Evolutionary conservation across 2,113 vertebrate genomes (phyloP), one percentile per base, ranked within the genome.

Genomic region (Verasper variegatus): DNA sequence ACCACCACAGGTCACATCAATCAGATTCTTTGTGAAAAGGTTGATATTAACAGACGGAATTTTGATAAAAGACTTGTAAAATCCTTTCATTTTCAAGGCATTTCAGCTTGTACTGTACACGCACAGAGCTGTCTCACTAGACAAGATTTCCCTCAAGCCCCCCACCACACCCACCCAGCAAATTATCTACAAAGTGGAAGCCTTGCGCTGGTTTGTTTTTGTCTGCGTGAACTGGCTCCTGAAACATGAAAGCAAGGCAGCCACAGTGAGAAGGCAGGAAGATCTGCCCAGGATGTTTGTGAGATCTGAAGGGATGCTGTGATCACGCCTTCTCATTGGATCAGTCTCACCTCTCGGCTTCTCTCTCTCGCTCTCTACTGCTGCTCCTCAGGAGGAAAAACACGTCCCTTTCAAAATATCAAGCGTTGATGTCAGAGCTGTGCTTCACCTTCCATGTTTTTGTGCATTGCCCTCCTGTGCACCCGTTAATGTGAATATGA

Each of bases 301-400:
- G 45, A 80, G 74, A 83, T 81, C 78, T 72, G 64, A 86, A 42
- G 57, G 57, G 71, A 82, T 81, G 82, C 85, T 81, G 86, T 79
- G 90, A 86, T 88, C 71, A 49, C 47, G 58, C 42, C 81, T 83
- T 89, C 86, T 91, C 88, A 72, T 90, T 84, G 85, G 80, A 92
- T 91, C 78, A 82, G 78, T 67, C 74, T 82, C 74, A 60, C 74
- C 67, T 74, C 71, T 35, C 15, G 27, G 26, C 26, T 49, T 35
- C 51, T 40, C 55, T 54, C 65, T 75, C 56, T 26, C 56, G 15
- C 64, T 65, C 42, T 11, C 21, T 57, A 2, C 64, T 59, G 17
- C 64, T 52, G 70, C 81, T 73, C 45, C 72, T 77, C 6, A 8
- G 31, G 31, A 31, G 31, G 31, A 31, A 31, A 31, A 7, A 31